Evolutionary conservation across 2,888 invertebrate genomes (phyloP), one percentile per base, ranked within the genome.

Genomic region (Peribatodes rhomboidaria): DNA sequence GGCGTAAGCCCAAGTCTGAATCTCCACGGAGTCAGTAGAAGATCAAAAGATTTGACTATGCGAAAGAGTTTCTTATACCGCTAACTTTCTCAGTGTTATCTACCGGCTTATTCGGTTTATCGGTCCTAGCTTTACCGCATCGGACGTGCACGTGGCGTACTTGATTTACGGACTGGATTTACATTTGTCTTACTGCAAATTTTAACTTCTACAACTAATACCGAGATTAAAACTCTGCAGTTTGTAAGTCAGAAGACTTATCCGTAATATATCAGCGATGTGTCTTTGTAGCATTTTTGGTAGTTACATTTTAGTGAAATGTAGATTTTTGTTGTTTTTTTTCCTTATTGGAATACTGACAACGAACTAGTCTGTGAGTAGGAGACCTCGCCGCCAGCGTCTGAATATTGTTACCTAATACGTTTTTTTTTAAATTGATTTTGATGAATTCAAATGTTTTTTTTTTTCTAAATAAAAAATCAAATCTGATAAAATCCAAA

Each of bases 101-200:
- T 42, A 61, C 49, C 49, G 49, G 41, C 42, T 47, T 39, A 35
- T 49, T 11, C 35, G 22, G 16, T 20, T 35, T 41, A 33, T 64
- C 53, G 44, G 59, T 59, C 64, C 59, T 37, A 9, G 72, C 74
- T 77, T 76, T 60, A 61, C 71, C 74, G 73, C 64, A 69, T 61
- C 73, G 70, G 76, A 75, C 74, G 76, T 73, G 78, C 80, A 80
- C 79, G 80, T 82, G 81, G 78, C 70, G 76, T 79, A 68, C 57
- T 80, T 84, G 85, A 86, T 85, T 80, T 83, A 86, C 80, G 66
- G 67, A 64, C 74, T 62, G 65, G 72, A 79, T 77, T 78, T 75
- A 78, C 80, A 79, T 83, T 84, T 79, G 81, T 82, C 81, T 81
- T 79, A 70, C 69, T 68, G 73, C 71, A 74, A 73, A 73, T 74